Conservation (phyloP, 2,113 vertebrate species). For the Sterna hirundo region DNA sequence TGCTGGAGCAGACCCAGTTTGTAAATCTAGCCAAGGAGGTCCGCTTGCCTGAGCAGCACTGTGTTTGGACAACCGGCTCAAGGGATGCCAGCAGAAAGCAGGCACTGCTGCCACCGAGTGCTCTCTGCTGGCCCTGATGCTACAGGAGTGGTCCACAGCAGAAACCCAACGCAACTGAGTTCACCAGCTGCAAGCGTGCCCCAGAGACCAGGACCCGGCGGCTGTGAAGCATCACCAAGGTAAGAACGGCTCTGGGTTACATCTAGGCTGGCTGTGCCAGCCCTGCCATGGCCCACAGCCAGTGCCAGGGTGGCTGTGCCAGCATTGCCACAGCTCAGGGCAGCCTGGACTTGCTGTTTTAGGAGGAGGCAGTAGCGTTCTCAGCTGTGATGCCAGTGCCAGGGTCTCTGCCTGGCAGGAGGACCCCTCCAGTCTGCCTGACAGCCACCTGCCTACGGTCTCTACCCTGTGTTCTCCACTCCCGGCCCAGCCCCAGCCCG, state of each 20-base stretch:
- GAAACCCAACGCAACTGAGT: neutral
- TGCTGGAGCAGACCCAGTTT: neutral
- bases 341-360: neutral
- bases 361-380: neutral
- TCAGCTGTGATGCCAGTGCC: rapidly evolving
- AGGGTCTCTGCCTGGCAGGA: neutral
- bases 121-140: neutral
- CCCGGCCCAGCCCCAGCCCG: neutral
- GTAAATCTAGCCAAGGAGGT: neutral
- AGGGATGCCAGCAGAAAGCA: neutral
- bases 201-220: neutral
- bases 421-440: neutral
- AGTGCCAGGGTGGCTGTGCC: neutral
- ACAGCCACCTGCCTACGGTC: neutral
- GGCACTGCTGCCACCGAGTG: neutral
- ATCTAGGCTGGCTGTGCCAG: neutral
- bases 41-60: neutral
- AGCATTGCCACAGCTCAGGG: neutral
- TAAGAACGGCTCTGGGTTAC: neutral
- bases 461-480: neutral
- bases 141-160: neutral
- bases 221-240: neutral
- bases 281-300: neutral
- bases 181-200: neutral
- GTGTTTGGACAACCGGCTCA: neutral